Evolutionary conservation across 2,888 invertebrate genomes (phyloP).

Genomic region (Ectemnius lituratus): DNA sequence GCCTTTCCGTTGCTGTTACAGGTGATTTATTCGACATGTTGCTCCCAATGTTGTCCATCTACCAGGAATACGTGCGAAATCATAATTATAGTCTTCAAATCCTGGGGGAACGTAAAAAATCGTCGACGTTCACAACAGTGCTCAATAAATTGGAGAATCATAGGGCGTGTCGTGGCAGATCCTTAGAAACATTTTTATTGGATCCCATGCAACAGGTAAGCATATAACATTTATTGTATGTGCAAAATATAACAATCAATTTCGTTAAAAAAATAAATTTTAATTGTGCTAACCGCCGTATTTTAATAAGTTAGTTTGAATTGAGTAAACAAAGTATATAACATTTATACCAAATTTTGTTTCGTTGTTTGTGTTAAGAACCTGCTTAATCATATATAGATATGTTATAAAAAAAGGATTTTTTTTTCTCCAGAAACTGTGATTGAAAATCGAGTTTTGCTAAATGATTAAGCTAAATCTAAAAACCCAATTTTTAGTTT

Average conservation of each 20-base stretch:
- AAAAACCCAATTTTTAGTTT: no score
- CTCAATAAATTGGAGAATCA: conserved; percentile 91
- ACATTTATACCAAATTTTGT: conserved; percentile 28
- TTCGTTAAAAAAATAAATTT: no score
- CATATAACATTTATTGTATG: no score
- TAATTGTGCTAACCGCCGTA: no score
- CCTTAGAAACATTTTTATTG: conserved; percentile 92
- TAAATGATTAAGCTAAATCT: no score
- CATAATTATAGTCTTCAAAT: conserved; percentile 96
- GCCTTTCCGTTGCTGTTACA: conserved; percentile 70
- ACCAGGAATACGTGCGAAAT: conserved; percentile 96
- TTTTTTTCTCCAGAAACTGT: no score
- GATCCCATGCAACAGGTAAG: conserved; percentile 96
- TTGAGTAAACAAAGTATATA: no score
- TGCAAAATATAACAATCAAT: no score
- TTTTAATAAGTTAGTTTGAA: no score
- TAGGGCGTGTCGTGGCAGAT: conserved; percentile 89
- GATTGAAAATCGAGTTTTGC: no score
- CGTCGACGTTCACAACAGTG: conserved; percentile 87
- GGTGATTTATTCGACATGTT: conserved; percentile 97
- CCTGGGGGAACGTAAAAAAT: conserved; percentile 94
- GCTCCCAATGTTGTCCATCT: conserved; percentile 95
- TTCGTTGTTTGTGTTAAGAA: not conserved
- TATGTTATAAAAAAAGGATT: no score
- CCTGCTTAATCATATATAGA: no score